A percentile compares a stretch with the other conserved stretches of the same genome.
Evolutionary conservation across 2,888 invertebrate genomes (phyloP).

Genomic region (Drosophila pseudotalamancana): DNA sequence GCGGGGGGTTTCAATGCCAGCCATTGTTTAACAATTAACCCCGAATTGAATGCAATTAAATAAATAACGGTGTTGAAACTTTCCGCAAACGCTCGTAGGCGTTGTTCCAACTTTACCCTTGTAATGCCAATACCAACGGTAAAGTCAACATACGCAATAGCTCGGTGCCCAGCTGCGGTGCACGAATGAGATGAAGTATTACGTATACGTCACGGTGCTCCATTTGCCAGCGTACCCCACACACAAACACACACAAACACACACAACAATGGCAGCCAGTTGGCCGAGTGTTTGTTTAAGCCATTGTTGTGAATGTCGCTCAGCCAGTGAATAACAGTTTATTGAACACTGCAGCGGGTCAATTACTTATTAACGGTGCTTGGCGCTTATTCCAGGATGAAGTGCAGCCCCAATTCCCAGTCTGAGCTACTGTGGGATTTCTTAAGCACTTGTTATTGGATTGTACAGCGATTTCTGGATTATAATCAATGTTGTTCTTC

Average conservation of each 20-base stretch:
- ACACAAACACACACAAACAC: slow-evolving; percentile 16
- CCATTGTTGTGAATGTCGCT: slow-evolving; percentile 68
- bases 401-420: too few species aligned
- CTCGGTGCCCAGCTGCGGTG: slow-evolving; percentile 31
- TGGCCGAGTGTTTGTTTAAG: slow-evolving; percentile 65
- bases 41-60: slow-evolving; percentile 81
- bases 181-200: slow-evolving; percentile 79
- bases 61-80: slow-evolving; percentile 81
- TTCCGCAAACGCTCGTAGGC: slow-evolving; percentile 76
- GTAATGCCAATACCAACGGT: slow-evolving; percentile 34
- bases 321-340: slow-evolving; percentile 38
- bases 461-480: too few species aligned
- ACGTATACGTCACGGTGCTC: slow-evolving; percentile 78
- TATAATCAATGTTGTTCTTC: too few species aligned
- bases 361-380: too few species aligned
- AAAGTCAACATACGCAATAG: slow-evolving; percentile 41
- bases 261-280: slow-evolving; percentile 27
- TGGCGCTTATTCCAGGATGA: too few species aligned
- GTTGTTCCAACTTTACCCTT: slow-evolving; percentile 44
- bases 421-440: too few species aligned
- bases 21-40: slow-evolving; percentile 81
- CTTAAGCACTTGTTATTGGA: too few species aligned
- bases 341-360: slow-evolving; percentile 45
- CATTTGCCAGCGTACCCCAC: slow-evolving; percentile 60
- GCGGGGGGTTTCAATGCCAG: slow-evolving; percentile 41